A percentile compares a stretch with the other conserved stretches of the same genome.
These are phyloP conservation scores for Lochmaea crataegi DNA, from an alignment of 2,888 invertebrate genomes.

Conservation along the genomic window DNA sequence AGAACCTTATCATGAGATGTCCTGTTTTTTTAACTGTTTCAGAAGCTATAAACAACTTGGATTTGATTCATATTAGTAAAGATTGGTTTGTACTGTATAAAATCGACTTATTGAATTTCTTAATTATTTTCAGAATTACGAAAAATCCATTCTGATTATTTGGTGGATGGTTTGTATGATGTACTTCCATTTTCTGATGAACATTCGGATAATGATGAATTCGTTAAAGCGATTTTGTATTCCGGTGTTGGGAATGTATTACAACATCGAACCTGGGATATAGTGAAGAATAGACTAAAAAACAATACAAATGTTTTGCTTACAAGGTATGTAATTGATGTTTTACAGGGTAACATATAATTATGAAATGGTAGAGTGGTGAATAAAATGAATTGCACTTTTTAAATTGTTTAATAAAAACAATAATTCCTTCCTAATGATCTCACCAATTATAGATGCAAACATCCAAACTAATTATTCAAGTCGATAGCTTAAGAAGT, in stretches of 20 bases:
- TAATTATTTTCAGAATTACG: conserved; percentile 66
- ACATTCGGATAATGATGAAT: conserved; percentile 69
- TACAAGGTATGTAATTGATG: conserved; percentile 67
- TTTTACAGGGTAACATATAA: conserved; percentile 8
- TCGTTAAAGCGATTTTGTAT: conserved; percentile 70
- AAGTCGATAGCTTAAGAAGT: too few relatives aligned
- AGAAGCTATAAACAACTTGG: too few relatives aligned
- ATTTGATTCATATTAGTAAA: too few relatives aligned
- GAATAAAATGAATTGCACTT: too few relatives aligned
- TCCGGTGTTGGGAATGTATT: conserved; percentile 71
- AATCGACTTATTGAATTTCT: background rate
- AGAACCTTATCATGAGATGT: too few relatives aligned
- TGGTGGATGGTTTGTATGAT: conserved; percentile 65
- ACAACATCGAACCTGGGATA: conserved; percentile 65
- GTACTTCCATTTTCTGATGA: conserved; percentile 58
- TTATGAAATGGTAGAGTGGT: too few relatives aligned
- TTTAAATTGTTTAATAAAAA: too few relatives aligned
- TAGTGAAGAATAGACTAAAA: conserved; percentile 66
- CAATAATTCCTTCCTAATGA: too few relatives aligned
- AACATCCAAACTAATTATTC: too few relatives aligned
- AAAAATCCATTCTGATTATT: conserved; percentile 68
- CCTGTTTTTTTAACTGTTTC: too few relatives aligned
- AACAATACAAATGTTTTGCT: conserved; percentile 62
- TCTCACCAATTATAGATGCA: too few relatives aligned
- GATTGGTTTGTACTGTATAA: too few relatives aligned